These are phyloP conservation scores for Nycticebus coucang DNA, from an alignment of 2,113 vertebrate genomes.

Conservation along the genomic window DNA sequence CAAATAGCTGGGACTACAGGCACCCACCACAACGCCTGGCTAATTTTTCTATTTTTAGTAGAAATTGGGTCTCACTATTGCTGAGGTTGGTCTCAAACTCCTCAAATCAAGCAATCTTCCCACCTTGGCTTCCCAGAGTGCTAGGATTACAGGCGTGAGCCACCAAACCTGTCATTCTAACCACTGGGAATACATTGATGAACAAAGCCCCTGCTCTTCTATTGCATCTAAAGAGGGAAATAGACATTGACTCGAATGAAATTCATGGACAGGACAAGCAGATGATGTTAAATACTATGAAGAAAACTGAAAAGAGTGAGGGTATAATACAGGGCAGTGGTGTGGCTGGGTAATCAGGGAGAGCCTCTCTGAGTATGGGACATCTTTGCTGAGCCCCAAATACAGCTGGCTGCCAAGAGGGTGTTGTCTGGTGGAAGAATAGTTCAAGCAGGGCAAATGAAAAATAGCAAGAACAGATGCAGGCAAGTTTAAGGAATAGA, in stretches of 20 bases:
- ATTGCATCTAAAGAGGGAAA: not conserved
- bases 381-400: not conserved
- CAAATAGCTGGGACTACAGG: too few species aligned
- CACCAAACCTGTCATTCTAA: not conserved
- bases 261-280: not conserved
- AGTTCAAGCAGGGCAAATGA: constrained; percentile 4
- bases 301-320: not conserved
- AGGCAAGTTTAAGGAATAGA: constrained; percentile 50
- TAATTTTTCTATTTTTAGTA: too few species aligned
- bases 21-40: too few species aligned
- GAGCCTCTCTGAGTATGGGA: not conserved
- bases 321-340: not conserved
- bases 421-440: not conserved
- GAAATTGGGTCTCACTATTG: too few species aligned
- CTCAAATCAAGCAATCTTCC: too few species aligned
- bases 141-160: too few species aligned
- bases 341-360: not conserved
- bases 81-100: too few species aligned
- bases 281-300: not conserved
- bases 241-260: not conserved
- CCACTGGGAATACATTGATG: not conserved
- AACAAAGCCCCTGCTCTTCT: not conserved
- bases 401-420: not conserved
- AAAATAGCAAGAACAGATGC: not conserved
- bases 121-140: too few species aligned